Conservation (phyloP, 2,888 invertebrate species). For the Plagodis pulveraria region DNA sequence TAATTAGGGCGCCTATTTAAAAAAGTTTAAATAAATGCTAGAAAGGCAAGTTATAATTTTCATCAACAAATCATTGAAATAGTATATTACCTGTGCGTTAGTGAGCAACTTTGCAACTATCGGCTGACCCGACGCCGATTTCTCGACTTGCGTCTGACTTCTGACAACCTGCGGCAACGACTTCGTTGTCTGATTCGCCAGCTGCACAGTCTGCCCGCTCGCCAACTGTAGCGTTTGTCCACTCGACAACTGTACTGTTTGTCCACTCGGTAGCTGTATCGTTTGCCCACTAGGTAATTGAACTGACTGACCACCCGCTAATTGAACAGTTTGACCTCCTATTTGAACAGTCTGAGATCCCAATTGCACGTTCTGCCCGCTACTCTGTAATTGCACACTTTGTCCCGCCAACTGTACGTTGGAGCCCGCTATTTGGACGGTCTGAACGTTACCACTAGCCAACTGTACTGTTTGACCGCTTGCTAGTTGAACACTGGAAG, state of each 20-base stretch:
- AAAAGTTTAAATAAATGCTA: no score
- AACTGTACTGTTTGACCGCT: conserved; percentile 70
- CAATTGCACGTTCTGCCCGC: conserved; percentile 42
- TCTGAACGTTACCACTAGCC: conserved; percentile 59
- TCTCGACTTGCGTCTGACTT: conserved; percentile 64
- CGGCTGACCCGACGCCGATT: conserved; percentile 71
- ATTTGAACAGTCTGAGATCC: conserved; percentile 54
- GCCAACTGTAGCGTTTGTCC: conserved; percentile 67
- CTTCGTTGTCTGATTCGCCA: conserved; percentile 67
- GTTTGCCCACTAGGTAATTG: conserved; percentile 64
- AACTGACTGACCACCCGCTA: conserved; percentile 65
- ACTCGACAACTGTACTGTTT: conserved; percentile 73
- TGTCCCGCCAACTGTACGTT: conserved; percentile 52
- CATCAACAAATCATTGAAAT: no score
- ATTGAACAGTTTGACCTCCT: conserved; percentile 72
- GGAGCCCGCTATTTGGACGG: conserved; percentile 47
- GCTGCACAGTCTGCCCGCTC: conserved; percentile 67
- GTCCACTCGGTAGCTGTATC: conserved; percentile 73
- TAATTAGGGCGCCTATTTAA: no score
- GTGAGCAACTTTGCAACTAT: conserved; percentile 90
- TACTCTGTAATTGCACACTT: conserved; percentile 44
- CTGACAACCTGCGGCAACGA: conserved; percentile 69
- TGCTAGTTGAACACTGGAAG: conserved; percentile 61
- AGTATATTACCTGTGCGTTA: conserved; percentile 84
- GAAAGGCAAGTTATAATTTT: no score